phyloP scores from a whole-genome alignment of 2,797 vertebrate species.

The Todus mexicanus region DNA sequence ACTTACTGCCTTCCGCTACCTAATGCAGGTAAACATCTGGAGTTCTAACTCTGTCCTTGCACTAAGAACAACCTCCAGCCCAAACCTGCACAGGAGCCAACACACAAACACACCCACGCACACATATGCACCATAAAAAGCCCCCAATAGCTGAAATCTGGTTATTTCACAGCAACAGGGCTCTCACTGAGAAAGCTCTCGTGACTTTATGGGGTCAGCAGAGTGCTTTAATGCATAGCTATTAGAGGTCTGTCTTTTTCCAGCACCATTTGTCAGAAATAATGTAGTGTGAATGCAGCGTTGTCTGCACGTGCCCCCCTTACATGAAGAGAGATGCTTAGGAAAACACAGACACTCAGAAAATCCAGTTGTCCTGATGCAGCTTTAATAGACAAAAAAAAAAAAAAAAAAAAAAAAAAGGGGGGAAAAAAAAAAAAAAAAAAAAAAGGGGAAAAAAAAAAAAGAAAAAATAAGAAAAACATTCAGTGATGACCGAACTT shows the following conservation, averaged over 20 bases:
- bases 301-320: not conserved
- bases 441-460: no score
- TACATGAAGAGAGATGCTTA: not conserved
- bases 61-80: not conserved
- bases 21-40: not conserved
- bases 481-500: not conserved
- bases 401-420: not conserved
- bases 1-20: not conserved
- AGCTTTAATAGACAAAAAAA: not conserved
- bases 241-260: not conserved
- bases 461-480: not conserved
- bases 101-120: not conserved
- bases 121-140: not conserved
- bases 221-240: not conserved
- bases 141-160: not conserved
- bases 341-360: not conserved
- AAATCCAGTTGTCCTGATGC: not conserved
- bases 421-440: not conserved
- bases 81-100: not conserved
- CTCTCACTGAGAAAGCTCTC: not conserved
- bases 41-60: not conserved
- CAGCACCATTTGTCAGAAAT: slow-evolving; percentile 25
- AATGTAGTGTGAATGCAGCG: not conserved
- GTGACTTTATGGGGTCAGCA: not conserved
- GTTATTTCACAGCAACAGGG: not conserved